A percentile compares a stretch with the other conserved stretches of the same genome.
Conservation (phyloP, 2,797 vertebrate species). For the Threskiornis aethiopicus region DNA sequence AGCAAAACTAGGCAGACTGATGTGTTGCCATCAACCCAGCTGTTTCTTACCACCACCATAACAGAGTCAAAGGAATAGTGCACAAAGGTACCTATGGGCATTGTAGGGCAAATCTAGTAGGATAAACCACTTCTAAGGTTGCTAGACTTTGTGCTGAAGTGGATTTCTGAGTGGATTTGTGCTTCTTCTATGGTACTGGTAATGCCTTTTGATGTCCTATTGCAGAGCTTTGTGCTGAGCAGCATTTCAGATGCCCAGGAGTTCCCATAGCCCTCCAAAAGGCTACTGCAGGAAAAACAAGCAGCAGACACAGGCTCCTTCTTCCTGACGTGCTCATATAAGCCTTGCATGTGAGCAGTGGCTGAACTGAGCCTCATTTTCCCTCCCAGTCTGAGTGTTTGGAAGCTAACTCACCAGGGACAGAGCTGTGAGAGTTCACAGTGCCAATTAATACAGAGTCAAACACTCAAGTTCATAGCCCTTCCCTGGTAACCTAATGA, state of each 20-base stretch:
- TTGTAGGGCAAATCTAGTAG: neutral
- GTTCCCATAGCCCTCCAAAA: neutral
- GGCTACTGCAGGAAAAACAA: neutral
- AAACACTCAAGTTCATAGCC: neutral
- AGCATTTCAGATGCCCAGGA: neutral
- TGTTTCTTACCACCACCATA: neutral
- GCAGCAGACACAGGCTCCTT: neutral
- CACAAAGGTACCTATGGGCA: neutral
- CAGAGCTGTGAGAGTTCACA: neutral
- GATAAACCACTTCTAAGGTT: neutral
- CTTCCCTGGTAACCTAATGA: neutral
- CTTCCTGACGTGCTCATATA: neutral
- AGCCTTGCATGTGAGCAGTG: neutral
- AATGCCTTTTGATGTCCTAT: neutral
- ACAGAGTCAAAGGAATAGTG: neutral
- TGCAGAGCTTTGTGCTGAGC: neutral
- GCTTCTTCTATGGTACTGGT: neutral
- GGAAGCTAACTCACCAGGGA: neutral
- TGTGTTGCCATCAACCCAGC: neutral
- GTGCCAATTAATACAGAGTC: neutral
- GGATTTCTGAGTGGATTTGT: neutral
- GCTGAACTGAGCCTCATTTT: neutral
- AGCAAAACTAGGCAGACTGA: neutral
- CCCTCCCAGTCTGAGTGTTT: neutral
- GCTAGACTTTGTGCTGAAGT: neutral